Base-by-base conservation (phyloP, 2,888 invertebrate species). In the Andrena minutula region DNA sequence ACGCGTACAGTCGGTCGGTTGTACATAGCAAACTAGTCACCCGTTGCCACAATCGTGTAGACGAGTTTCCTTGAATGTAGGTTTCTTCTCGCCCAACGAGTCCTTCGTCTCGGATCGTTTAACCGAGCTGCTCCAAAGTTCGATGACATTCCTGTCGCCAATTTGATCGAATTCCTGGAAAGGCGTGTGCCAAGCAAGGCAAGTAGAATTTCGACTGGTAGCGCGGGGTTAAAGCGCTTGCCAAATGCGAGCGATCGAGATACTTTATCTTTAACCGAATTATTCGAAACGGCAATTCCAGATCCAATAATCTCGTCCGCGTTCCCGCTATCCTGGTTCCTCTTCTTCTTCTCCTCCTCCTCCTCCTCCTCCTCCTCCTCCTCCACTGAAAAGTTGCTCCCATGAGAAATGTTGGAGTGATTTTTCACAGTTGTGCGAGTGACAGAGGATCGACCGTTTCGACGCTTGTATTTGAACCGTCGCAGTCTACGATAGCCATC, bases 111-210 rank as follows among this genome's bases (percentile, higher is more conserved):
- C 10, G 26, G 23, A 7, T 60, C 7, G 63, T 10, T 74, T 70
- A 1, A 6, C 28, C 1, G 53, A 8, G 20, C 47, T 79, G 16
- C 61, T 69, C 82, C 79, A 79, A 58, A 85, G 74, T 66, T 85
- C 60, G 7, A 77, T 70, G 53, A 72, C 16, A 26, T 61, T 65
- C 30, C 10, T n/a, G 6, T 58, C n/a, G 20, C 8, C 51, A 61
- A 16, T 16, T 41, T 16, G 12, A 26, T 63, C 23, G 41, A 26
- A 3, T 63, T 41, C 12, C 63, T 63, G 20, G 12, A 63, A 41
- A 12, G 7, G 41, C 20, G 20, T 23, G 20, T 23, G 53, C 2
- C 23, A 8, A 20, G 2, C 23, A 8, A 20, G 2, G n/a, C 20
- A n/a, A 6, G 20, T 8, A 23, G n/a, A 53, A 53, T n/a, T 20